Base-by-base conservation (phyloP, 2,113 vertebrate species). In the Mus pahari region DNA sequence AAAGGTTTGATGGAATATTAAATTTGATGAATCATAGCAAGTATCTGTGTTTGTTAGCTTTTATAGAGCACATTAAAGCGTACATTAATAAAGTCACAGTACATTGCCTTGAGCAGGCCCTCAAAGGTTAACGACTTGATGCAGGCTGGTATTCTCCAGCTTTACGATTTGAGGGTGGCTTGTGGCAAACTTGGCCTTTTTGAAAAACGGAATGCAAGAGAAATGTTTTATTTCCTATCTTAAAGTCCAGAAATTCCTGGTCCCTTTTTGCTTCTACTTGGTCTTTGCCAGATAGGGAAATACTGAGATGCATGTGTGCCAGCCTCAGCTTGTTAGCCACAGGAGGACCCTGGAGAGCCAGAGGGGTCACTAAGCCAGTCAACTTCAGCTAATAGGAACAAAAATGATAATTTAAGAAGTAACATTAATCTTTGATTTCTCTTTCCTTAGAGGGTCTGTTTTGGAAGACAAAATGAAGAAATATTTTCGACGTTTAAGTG, bases 41-140 rank as follows among this genome's bases (percentile, higher is more conserved):
- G 92, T 97, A 96, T 96, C 97, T 91, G 94, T 97, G 94, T 98
- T 97, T 98, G 95, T 96, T 96, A 97, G 95, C 97, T 98, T 98
- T 98, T 98, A 98, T 97, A 98, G 97, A 96, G 96, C 98, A 97
- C 98, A 98, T 98, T 98, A 98, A 99, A 98, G 97, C 91, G 96
- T 97, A 98, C 98, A 98, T 98, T 99, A 98, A 98, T 98, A 97
- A 98, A 98, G 97, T 98, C 98, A 98, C 98, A 98, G 97, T 96
- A 88, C 97, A 97, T 92, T 98, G 98, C 98, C 97, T 98, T 98
- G 98, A 98, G 98, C 97, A 97, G 98, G 97, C 97, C 97, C 98
- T 98, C 97, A 98, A 98, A 98, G 98, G 98, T 98, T 98, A 98
- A 98, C 78, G 96, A 97, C 97, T 98, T 98, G 98, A 98, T 97